Evolutionary conservation across 1,140 invertebrate genomes (phyloP), one percentile per base, ranked within the genome.

Genomic region (Sycophila sp.): DNA sequence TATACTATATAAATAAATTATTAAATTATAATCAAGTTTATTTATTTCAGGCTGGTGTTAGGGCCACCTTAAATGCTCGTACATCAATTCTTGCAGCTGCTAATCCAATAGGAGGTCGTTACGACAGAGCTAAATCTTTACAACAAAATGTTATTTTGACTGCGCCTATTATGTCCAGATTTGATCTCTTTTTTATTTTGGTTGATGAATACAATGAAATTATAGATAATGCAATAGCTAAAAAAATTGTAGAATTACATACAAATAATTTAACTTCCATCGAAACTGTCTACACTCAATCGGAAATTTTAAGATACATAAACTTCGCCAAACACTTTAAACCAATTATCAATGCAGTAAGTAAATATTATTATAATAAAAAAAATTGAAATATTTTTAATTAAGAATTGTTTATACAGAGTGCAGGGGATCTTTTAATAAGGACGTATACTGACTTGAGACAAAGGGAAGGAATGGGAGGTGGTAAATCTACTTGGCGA

Each of bases 81-180:
- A 98, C 98, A 0, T 99, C 98, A 0, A 99, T 99, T 77, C 86
- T 99, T 47, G 98, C 98, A 1, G 98, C 98, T 11, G 98, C 98
- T 0, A 99, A 99, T 89, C 98, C 98, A 0, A 93, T 98, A 63
- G 94, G 94, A n/a, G 97, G 98, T 1, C 89, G 96, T 24, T 99
- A 99, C 85, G 97, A 99, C 85, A 87, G 96, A 63, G 90, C 95
- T 0, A 98, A 97, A 81, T 97, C 97, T 0, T 86, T 99, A 2
- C 94, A 98, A 75, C 96, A 99, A 80, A 99, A 99, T 85, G 94
- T 99, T 1, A 88, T 92, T 2, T 85, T 99, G 10, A 93, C 94
- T 1, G 97, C 98, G 0, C 98, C 98, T 0, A 99, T 99, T 77
- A 99, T 99, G 97, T 99, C 98, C 0, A 89, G 98, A 80, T 99